Percentiles rank a stretch among this genome's conserved stretches.
These are phyloP conservation scores for Puntigrus tetrazona DNA, from an alignment of 2,113 vertebrate genomes.

Conservation along the genomic window DNA sequence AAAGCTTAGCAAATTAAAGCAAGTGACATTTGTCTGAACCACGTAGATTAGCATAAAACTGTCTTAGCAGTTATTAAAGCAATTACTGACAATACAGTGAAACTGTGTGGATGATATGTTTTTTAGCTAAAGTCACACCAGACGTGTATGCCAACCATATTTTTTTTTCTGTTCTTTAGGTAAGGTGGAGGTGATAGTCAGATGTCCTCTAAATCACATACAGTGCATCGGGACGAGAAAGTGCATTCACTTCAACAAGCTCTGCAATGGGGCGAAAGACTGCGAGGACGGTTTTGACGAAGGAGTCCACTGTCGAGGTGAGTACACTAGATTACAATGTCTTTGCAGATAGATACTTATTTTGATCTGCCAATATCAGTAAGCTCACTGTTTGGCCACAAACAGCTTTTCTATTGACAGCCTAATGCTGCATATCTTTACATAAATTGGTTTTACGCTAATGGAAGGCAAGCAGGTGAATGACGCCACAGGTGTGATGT, in stretches of 20 bases:
- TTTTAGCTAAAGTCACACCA: background rate
- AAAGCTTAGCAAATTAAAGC: slow-evolving; percentile 9
- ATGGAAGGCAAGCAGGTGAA: slow-evolving; percentile 56
- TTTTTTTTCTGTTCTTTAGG: slow-evolving; percentile 74
- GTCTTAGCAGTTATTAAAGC: background rate
- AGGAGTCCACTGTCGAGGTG: slow-evolving; percentile 91
- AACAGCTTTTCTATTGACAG: background rate
- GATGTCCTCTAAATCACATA: slow-evolving; percentile 87
- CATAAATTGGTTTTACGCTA: slow-evolving; percentile 55
- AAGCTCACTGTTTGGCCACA: background rate
- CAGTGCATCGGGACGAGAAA: slow-evolving; percentile 84
- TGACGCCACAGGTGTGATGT: slow-evolving; percentile 64
- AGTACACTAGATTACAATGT: slow-evolving; percentile 56
- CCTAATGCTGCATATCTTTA: background rate
- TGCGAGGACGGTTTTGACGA: slow-evolving; percentile 91
- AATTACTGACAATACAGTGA: background rate
- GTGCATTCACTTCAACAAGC: slow-evolving; percentile 92
- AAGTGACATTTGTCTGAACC: slow-evolving; percentile 29
- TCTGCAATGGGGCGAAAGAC: slow-evolving; percentile 89
- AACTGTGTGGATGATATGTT: background rate
- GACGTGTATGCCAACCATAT: background rate
- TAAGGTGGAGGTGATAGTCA: slow-evolving; percentile 79
- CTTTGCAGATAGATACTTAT: slow-evolving; percentile 6
- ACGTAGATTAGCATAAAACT: background rate
- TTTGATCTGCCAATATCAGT: background rate